Evolutionary conservation across 2,113 vertebrate species (phyloP), one percentile per base, ranked within the genome.

Genomic region (Lynx canadensis): DNA sequence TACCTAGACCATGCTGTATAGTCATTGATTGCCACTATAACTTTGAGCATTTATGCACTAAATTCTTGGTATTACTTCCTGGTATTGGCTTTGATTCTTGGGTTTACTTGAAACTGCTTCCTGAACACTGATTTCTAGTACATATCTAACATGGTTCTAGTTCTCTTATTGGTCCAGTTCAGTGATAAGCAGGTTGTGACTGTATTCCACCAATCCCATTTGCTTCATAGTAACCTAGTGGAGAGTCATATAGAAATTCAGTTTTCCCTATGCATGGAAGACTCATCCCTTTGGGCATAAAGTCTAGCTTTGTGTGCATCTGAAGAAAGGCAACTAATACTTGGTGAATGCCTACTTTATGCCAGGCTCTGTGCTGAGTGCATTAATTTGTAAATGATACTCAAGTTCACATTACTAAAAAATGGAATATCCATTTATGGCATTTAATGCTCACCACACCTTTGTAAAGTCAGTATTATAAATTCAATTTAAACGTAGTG

Each of bases 401-500:
- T 93, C 55, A 94, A 94, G 7, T 94, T n/a, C 14, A 88, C 19
- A 79, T 91, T 94, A 87, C 10, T 91, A 45, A 97, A 84, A 73
- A 19, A 31, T 50, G 14, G 3, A 69, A 90, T 91, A 81, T 88
- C 41, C 19, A 85, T 71, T 95, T 93, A 76, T 93, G 63, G 10
- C 14, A 95, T 84, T 93, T 94, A 74, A 76, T 88, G 31, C 1
- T 96, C 45, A 71, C 9, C 85, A 79, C 38, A 79, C 13, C 7
- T 41, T 94, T 92, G 48, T 80, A 76, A 82, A 5, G 19, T 71
- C 63, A 2, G 10, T 96, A 18, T 68, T 91, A 88, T 52, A 78
- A 90, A 84, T 96, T 94, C 38, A 92, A 41, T 81, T 80, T 87
- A 27, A 96, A 80, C 19, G 87, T 69, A 76, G 38, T 45, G 60